Conservation (phyloP, 2,888 invertebrate genomes). For the Drosophila kokeensis region DNA sequence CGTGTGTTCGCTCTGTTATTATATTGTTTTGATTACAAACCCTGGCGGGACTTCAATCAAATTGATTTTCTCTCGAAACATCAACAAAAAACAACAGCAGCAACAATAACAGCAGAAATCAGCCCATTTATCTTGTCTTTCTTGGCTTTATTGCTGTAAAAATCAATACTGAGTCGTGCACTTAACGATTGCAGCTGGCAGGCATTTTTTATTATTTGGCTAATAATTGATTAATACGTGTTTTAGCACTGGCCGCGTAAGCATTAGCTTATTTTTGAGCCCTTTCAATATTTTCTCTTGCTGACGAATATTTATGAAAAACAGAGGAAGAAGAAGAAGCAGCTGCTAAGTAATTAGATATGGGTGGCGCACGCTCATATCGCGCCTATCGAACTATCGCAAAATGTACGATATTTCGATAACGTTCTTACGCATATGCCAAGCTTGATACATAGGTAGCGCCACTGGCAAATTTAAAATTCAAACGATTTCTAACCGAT, state of each 20-base stretch:
- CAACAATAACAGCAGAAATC: constrained; percentile 34
- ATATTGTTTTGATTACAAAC: not conserved
- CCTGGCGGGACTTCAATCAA: constrained; percentile 16
- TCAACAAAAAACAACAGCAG: not conserved
- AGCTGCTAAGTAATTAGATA: constrained; percentile 30
- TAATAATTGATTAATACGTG: constrained; percentile 1
- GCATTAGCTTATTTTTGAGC: not conserved
- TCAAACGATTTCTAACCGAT: not conserved
- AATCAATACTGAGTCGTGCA: constrained; percentile 36
- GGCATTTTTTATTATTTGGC: not conserved
- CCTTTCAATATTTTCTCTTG: constrained; percentile 23
- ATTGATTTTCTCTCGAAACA: constrained; percentile 5
- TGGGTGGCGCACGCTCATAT: constrained; percentile 11
- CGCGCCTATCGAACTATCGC: constrained; percentile 23
- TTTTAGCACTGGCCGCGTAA: not conserved
- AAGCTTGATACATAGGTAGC: constrained; percentile 20
- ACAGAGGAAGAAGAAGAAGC: constrained; percentile 37
- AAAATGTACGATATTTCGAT: constrained; percentile 3
- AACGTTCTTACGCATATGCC: not conserved
- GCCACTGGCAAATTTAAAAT: constrained; percentile 7
- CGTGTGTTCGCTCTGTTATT: not conserved
- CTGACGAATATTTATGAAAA: constrained; percentile 40
- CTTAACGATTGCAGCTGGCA: not conserved
- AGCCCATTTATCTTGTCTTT: constrained; percentile 4
- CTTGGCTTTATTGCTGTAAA: constrained; percentile 18